Conservation (phyloP, 2,888 invertebrate genomes). For the Geotrupes spiniger region DNA sequence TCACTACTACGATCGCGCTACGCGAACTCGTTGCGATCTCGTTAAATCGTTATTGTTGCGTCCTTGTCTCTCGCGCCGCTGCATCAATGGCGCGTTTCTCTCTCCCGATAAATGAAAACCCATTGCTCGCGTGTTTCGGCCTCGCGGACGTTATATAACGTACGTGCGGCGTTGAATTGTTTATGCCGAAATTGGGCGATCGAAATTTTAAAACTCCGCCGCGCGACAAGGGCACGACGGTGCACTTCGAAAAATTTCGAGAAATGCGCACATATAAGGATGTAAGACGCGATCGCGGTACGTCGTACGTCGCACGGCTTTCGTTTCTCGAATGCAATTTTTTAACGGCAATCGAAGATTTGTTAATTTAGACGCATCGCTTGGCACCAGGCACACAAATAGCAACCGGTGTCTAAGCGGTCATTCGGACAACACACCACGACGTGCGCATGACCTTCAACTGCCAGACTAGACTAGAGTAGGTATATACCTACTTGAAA, state of each 20-base stretch:
- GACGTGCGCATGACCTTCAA: conserved; percentile 40
- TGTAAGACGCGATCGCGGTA: too few species aligned
- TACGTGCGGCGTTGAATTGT: conserved; percentile 32
- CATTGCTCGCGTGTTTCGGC: conserved; percentile 24
- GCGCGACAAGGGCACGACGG: neutral
- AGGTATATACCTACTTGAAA: too few species aligned
- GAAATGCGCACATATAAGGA: neutral
- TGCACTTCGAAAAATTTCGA: neutral
- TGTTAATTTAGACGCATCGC: too few species aligned
- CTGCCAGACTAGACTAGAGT: conserved; percentile 38
- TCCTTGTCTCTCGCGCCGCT: conserved; percentile 46
- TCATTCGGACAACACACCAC: conserved; percentile 40
- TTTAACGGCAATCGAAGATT: neutral
- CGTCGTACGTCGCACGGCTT: too few species aligned
- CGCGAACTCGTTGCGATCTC: conserved; percentile 16
- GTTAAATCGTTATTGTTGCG: conserved; percentile 13
- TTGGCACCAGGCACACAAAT: conserved; percentile 47
- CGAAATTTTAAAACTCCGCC: neutral
- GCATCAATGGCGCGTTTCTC: conserved; percentile 45
- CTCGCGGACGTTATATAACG: conserved; percentile 46
- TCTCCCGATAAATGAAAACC: conserved; percentile 27
- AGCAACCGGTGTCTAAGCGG: conserved; percentile 30
- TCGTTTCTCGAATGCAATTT: neutral
- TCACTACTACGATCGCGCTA: conserved; percentile 10
- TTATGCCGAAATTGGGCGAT: neutral